Base-by-base conservation (phyloP, 2,888 invertebrate genomes). In the Chrysolina oricalcia region DNA sequence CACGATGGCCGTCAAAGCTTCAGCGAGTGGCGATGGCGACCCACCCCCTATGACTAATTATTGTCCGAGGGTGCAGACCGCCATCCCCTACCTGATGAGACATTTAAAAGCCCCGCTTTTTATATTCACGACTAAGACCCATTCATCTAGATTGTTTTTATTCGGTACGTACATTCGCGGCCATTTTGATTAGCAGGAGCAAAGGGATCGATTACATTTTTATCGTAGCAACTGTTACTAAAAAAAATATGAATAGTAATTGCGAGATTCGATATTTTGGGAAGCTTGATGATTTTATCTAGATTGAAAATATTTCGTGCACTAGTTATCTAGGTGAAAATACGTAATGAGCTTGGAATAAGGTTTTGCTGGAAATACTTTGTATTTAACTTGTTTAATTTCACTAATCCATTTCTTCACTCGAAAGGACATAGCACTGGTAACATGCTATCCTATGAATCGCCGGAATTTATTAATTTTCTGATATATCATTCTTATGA, bases 31-130 rank as follows among this genome's bases (percentile, higher is more conserved):
- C 15, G 67, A 76, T 76, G 67, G 73, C 78, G 72, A 82, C 86
- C 86, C 87, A 85, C 87, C 87, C 86, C 81, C 85, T 86, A 87
- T 87, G 87, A 87, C 87, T 88, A 88, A 88, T 88, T 88, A 87
- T 85, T 87, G 87, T 87, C 87, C 87, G 86, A 87, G 85, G 85
- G 86, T 81, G 83, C 82, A 84, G 73, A 70, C 66, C 70, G 82
- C 84, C 85, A 85, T 82, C 81, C 81, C 82, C 81, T 82, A 63
- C 68, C 73, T 73, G 69, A 72, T 75, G 75, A 75, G 77, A 76
- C 73, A 70, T 75, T 73, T 76, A 59, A 74, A 72, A 78, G 75
- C 75, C 68, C 77, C 71, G 74, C 74, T 75, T 79, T 77, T 79
- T 77, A 76, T 74, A 78, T 78, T 78, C 78, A 74, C 70, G 72